A percentile compares a stretch with the other conserved stretches of the same genome.
Evolutionary conservation across 2,113 vertebrate genomes (phyloP).

Genomic region (Abramis brama): DNA sequence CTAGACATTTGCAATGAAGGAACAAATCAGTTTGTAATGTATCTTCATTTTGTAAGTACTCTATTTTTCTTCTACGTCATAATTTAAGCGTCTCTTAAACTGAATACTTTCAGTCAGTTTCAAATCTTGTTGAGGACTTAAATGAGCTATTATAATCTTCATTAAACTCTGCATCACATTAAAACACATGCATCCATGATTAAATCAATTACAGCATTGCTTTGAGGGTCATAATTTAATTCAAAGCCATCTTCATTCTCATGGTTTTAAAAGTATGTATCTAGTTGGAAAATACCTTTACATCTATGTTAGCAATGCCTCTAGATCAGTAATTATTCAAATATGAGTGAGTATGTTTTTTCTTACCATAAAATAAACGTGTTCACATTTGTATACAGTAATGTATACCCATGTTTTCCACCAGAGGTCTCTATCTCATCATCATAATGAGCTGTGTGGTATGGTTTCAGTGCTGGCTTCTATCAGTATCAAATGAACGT

Average conservation of each 20-base stretch:
- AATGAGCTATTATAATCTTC: not conserved
- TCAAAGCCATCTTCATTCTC: not conserved
- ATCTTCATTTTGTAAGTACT: not conserved
- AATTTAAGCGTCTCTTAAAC: not conserved
- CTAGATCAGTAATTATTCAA: not conserved
- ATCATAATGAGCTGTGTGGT: not conserved
- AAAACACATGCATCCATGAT: not conserved
- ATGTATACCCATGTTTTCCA: not conserved
- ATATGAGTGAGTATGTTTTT: not conserved
- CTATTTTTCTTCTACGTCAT: too few species aligned
- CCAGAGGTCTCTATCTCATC: not conserved
- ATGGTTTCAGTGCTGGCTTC: not conserved
- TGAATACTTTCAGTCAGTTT: not conserved
- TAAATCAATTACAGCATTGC: not conserved
- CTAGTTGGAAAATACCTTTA: not conserved
- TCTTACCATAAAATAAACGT: not conserved
- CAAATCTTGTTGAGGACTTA: not conserved
- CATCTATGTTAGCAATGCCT: not conserved
- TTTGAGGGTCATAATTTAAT: not conserved
- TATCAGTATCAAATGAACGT: not conserved
- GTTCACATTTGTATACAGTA: not conserved
- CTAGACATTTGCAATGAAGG: not conserved
- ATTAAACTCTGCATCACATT: not conserved
- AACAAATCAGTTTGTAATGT: not conserved
- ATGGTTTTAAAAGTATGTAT: not conserved